These are phyloP conservation scores for Epinephelus malabaricus DNA, from an alignment of 2,797 vertebrate species.

Conservation along the genomic window DNA sequence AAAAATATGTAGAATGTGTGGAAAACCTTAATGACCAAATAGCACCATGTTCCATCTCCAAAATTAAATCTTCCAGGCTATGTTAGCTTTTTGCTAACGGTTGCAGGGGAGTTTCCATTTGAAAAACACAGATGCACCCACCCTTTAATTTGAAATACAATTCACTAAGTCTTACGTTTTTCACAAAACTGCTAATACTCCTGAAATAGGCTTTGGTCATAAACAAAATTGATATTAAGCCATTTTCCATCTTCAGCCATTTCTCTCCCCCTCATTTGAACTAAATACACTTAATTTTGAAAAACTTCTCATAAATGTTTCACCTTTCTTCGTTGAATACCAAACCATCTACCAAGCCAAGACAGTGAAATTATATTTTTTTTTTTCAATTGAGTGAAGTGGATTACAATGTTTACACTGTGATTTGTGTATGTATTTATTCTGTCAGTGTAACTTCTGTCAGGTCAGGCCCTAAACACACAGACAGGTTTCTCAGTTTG, in stretches of 20 bases:
- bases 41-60: too few species aligned
- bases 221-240: not conserved
- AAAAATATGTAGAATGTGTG: too few species aligned
- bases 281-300: not conserved
- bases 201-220: not conserved
- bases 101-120: too few species aligned
- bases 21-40: too few species aligned
- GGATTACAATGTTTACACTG: conserved; percentile 2
- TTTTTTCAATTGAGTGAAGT: not conserved
- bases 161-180: not conserved
- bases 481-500: conserved; percentile 53
- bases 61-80: too few species aligned
- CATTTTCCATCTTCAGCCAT: not conserved
- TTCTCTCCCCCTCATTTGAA: not conserved
- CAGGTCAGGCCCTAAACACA: conserved; percentile 42
- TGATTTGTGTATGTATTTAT: conserved; percentile 29
- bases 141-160: too few species aligned
- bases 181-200: not conserved
- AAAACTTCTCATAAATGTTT: not conserved
- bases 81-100: too few species aligned
- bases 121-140: too few species aligned
- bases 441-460: conserved; percentile 37
- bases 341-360: not conserved
- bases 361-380: too few species aligned
- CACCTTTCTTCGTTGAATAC: not conserved